Evolutionary conservation across 2,113 vertebrate genomes (phyloP).

Genomic region (Vulpes vulpes): DNA sequence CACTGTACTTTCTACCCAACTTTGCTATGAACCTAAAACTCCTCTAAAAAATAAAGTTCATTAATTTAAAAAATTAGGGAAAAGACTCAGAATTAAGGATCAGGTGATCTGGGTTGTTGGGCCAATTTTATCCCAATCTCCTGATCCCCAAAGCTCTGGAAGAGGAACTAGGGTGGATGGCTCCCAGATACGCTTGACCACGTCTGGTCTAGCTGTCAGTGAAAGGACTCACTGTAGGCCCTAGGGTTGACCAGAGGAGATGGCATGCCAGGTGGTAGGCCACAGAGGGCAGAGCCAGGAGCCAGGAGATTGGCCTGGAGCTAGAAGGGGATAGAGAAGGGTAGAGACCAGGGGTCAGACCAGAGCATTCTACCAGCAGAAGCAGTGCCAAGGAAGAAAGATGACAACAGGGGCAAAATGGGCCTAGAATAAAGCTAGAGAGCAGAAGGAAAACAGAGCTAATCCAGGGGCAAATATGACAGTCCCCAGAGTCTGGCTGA

Average conservation of each 20-base stretch:
- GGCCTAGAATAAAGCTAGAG: not conserved
- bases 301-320: not conserved
- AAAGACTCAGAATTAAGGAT: not conserved
- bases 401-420: not conserved
- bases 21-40: constrained; percentile 14
- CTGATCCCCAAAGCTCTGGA: not conserved
- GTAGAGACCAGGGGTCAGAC: not conserved
- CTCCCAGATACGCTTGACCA: not conserved
- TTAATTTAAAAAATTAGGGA: not conserved
- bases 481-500: not conserved
- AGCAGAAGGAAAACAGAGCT: not conserved
- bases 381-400: not conserved
- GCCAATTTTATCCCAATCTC: not conserved
- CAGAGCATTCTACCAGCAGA: not conserved
- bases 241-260: not conserved
- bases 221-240: too few relatives aligned
- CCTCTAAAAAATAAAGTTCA: constrained; percentile 1
- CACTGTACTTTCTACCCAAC: not conserved
- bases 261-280: not conserved
- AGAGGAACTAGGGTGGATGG: not conserved
- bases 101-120: not conserved
- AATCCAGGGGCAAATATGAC: fast-evolving
- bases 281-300: not conserved
- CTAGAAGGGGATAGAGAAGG: not conserved
- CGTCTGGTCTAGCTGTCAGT: not conserved